phyloP scores from a whole-genome alignment of 2,888 invertebrate genomes.

The Xestia rhomboidea region DNA sequence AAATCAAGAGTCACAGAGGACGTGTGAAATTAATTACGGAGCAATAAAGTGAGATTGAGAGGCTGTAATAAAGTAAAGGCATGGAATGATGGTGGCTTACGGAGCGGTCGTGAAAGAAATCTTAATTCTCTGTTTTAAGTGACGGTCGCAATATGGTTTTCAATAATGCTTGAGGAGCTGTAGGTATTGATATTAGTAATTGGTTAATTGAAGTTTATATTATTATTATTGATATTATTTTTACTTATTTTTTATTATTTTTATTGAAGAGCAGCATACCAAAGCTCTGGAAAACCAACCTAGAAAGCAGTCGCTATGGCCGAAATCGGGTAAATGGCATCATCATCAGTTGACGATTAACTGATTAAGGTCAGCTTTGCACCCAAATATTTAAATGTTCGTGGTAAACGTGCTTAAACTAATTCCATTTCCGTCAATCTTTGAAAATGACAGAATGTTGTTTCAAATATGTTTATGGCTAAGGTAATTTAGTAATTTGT shows the following conservation, averaged over 20 bases:
- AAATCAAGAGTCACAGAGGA: constrained; percentile 71
- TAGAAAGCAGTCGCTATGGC: no score
- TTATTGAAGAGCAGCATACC: no score
- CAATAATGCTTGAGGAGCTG: not conserved
- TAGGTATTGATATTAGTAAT: not conserved
- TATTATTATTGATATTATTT: no score
- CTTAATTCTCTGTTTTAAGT: constrained; percentile 63
- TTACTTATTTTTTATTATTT: no score
- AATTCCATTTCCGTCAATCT: not conserved
- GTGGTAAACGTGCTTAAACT: not conserved
- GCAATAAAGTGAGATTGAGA: constrained; percentile 74
- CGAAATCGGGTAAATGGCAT: no score
- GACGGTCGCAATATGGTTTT: constrained; percentile 10
- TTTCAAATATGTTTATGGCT: not conserved
- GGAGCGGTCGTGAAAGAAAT: constrained; percentile 63
- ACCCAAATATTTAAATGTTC: no score
- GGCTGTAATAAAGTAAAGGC: constrained; percentile 74
- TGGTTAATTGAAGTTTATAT: constrained; percentile 3
- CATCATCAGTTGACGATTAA: no score
- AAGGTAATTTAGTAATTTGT: not conserved
- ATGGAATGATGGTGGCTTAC: constrained; percentile 68
- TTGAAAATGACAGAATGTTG: not conserved
- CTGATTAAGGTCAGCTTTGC: not conserved
- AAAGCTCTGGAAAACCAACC: no score
- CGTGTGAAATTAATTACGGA: constrained; percentile 78